Conservation (phyloP, 2,113 vertebrate species). For the Rhipidura dahli region DNA sequence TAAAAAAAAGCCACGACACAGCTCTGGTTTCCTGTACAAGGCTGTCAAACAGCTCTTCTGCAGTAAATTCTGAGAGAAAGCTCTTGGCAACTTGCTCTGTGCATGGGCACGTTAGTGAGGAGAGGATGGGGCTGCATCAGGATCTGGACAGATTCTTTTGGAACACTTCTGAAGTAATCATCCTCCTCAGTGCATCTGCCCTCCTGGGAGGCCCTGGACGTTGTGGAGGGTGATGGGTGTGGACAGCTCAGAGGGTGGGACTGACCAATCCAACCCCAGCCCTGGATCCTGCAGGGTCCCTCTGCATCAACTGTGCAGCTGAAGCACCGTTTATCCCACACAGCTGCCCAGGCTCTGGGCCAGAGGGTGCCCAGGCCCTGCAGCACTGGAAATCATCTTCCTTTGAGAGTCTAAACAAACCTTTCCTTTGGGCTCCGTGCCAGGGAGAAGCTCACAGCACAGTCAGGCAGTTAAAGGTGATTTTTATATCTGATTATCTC, state of each 20-base stretch:
- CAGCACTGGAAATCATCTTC: not conserved
- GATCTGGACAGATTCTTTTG: constrained; percentile 36
- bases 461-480: not conserved
- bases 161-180: constrained; percentile 14
- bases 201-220: constrained; percentile 13
- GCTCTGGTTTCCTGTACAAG: constrained; percentile 62
- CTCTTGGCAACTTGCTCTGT: constrained; percentile 3
- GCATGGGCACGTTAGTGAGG: fast-evolving
- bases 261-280: not conserved
- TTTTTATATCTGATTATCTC: not conserved
- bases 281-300: not conserved
- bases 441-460: not conserved
- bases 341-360: not conserved
- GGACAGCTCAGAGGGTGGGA: constrained; percentile 25
- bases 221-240: constrained; percentile 30
- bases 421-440: not conserved
- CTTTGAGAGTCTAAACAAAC: not conserved
- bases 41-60: constrained; percentile 48
- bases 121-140: not conserved
- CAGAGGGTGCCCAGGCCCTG: not conserved
- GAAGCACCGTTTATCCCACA: not conserved
- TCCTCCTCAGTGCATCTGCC: not conserved
- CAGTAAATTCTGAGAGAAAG: constrained; percentile 45
- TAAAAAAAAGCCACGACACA: constrained; percentile 32
- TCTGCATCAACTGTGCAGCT: not conserved